A percentile compares a stretch with the other conserved stretches of the same genome.
Evolutionary conservation across 92 coral and sea anemone genomes (phyloP).

Genomic region (Desmophyllum pertusum): DNA sequence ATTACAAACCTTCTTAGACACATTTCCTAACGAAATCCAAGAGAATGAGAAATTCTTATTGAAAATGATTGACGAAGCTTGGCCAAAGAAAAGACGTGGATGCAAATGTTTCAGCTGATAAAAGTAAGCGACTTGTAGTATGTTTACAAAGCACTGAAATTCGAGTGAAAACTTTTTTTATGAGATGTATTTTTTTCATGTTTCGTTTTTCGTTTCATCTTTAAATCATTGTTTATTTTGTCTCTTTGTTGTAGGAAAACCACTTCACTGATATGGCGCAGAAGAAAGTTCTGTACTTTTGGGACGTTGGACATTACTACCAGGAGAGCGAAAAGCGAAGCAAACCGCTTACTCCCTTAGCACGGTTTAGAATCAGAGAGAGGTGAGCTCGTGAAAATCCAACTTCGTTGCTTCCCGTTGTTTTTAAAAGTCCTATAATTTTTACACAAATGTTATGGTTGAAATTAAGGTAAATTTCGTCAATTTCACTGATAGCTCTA

Average conservation of each 20-base stretch:
- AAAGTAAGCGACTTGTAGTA: not conserved
- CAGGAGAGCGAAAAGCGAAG: constrained; percentile 25
- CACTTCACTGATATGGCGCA: constrained; percentile 7
- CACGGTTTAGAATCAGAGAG: constrained; percentile 36
- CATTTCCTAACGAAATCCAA: constrained; percentile 1
- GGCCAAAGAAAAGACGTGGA: constrained; percentile 35
- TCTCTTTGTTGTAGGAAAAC: constrained; percentile 23
- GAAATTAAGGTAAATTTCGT: not conserved
- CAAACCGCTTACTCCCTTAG: constrained; percentile 40
- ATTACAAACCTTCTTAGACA: constrained; percentile 7
- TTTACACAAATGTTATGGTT: not conserved
- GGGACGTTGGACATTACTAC: constrained; percentile 41
- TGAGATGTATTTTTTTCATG: not conserved
- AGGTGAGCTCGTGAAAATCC: constrained; percentile 1
- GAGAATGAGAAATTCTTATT: constrained; percentile 14
- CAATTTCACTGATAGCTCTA: not conserved
- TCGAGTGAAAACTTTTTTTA: not conserved
- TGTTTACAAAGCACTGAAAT: not conserved
- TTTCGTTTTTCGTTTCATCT: not conserved
- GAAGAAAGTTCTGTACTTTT: constrained; percentile 18
- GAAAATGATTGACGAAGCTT: constrained; percentile 28
- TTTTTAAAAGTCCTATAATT: not conserved
- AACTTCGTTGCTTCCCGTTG: not conserved
- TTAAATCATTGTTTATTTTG: not conserved
- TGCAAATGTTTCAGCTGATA: constrained; percentile 38